Percentiles rank a stretch among this genome's conserved stretches.
Evolutionary conservation across 1,140 invertebrate species (phyloP).

Genomic region (Stratiolaelaps scimitus): DNA sequence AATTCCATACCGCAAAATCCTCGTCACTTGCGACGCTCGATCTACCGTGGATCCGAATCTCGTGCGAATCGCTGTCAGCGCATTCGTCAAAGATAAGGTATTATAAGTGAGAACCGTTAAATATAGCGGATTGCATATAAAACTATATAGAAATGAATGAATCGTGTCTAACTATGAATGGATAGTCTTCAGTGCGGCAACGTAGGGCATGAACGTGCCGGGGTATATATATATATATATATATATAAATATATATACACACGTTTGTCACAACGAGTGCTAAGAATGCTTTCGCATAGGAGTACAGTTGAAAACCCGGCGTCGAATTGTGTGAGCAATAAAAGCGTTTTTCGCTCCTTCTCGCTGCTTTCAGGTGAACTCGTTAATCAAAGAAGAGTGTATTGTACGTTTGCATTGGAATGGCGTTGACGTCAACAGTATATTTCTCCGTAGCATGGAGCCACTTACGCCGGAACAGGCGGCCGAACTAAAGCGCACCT

Average conservation of each 20-base stretch:
- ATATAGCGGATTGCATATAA: not conserved
- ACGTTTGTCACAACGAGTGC: too few species aligned
- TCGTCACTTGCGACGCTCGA: not conserved
- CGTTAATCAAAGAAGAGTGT: not conserved
- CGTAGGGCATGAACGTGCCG: not conserved
- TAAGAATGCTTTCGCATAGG: too few species aligned
- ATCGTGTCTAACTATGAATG: not conserved
- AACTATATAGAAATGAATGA: not conserved
- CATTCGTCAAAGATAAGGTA: constrained; percentile 7
- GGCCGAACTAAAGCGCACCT: too few species aligned
- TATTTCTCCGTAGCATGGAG: not conserved
- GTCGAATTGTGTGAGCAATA: too few species aligned
- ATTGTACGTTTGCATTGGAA: constrained; percentile 17
- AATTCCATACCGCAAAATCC: constrained; percentile 1
- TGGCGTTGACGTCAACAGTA: not conserved
- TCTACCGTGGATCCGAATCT: not conserved
- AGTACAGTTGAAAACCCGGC: too few species aligned
- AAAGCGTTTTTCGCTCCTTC: too few species aligned
- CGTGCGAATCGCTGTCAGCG: constrained; percentile 1
- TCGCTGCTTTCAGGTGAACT: constrained; percentile 4
- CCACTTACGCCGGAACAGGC: not conserved
- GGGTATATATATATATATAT: too few species aligned
- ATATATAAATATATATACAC: too few species aligned
- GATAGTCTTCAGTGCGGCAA: not conserved
- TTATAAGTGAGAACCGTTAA: not conserved